Conservation (phyloP, 1,140 invertebrate species). For the Ooceraea biroi region DNA sequence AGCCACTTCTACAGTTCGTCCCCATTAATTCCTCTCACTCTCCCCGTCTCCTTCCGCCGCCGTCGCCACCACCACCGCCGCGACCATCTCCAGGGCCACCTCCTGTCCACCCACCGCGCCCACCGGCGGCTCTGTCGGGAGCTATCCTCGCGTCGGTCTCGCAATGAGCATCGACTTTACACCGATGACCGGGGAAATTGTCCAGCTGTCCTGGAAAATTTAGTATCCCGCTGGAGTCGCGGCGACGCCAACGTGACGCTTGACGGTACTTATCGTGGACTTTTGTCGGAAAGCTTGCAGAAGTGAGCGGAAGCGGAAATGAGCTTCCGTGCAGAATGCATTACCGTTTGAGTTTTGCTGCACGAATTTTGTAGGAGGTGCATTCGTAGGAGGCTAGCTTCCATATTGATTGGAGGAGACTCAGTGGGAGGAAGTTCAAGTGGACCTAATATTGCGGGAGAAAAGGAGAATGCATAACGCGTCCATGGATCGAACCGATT, state of each 20-base stretch:
- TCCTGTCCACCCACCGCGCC: conserved; percentile 39
- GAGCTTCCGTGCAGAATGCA: background rate
- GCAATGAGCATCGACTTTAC: conserved; percentile 84
- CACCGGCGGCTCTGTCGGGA: conserved; percentile 14
- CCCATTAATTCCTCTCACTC: conserved; percentile 83
- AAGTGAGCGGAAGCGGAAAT: background rate
- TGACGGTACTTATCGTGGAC: conserved; percentile 33
- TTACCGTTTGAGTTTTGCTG: too few relatives aligned
- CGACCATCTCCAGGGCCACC: conserved; percentile 48
- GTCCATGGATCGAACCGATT: too few relatives aligned
- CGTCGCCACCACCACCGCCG: background rate
- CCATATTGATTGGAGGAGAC: too few relatives aligned
- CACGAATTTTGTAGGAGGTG: too few relatives aligned
- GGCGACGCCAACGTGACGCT: conserved; percentile 21
- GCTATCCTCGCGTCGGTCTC: conserved; percentile 39
- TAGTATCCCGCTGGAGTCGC: background rate
- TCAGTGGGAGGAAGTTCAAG: too few relatives aligned
- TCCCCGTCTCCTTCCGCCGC: conserved; percentile 40
- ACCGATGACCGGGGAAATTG: conserved; percentile 80
- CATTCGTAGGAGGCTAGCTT: too few relatives aligned
- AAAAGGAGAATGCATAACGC: too few relatives aligned
- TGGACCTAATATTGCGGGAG: too few relatives aligned
- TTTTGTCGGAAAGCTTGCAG: background rate
- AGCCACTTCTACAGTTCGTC: conserved; percentile 85
- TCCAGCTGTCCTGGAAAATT: conserved; percentile 68